Evolutionary conservation across 2,113 vertebrate genomes (phyloP), one percentile per base, ranked within the genome.

Genomic region (Cettia cetti): DNA sequence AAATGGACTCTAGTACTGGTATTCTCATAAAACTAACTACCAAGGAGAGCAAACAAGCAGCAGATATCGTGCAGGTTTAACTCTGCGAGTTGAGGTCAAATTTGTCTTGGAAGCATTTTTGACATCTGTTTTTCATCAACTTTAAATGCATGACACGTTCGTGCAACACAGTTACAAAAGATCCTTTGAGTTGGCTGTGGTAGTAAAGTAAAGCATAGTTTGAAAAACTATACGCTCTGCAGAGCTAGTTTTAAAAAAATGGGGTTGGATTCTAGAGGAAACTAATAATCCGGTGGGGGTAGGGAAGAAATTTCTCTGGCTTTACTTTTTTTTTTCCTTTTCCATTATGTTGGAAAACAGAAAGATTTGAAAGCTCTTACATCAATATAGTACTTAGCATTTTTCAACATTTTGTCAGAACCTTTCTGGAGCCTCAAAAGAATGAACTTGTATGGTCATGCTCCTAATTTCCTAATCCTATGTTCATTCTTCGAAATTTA

Each of bases 251-350:
- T 8, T 71, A 77, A 76, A 49, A 22, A 10, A 12, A 24, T 60
- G 9, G 1, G 2, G 0, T 61, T 87, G 45, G 5, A 75, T 71
- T 64, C 26, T 44, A 31, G 3, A 64, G 10, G 1, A 60, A 69
- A 31, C 5, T 57, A 15, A 60, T 65, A 27, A 50, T 68, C 19
- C 7, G 2, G 5, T 5, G 4, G 6, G 6, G 4, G 1, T 3
- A 5, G 4, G 18, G 5, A 7, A 52, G 2, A 68, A 60, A n/a
- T 40, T 45, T 74, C 2, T 30, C 7, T 24, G 1, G 1, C n/a
- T 30, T 8, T 24, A 5, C 12, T 5, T 30, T 5, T 24, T 24
- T 16, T 19, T 18, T 22, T 21, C 13, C 0, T 49, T 81, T 70
- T 24, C 9, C 6, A 22, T 52, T 71, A 21, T 7, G 9, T 47